A percentile compares a stretch with the other conserved stretches of the same genome.
Conservation (phyloP, 2,888 invertebrate genomes). For the Chouioia cunea region DNA sequence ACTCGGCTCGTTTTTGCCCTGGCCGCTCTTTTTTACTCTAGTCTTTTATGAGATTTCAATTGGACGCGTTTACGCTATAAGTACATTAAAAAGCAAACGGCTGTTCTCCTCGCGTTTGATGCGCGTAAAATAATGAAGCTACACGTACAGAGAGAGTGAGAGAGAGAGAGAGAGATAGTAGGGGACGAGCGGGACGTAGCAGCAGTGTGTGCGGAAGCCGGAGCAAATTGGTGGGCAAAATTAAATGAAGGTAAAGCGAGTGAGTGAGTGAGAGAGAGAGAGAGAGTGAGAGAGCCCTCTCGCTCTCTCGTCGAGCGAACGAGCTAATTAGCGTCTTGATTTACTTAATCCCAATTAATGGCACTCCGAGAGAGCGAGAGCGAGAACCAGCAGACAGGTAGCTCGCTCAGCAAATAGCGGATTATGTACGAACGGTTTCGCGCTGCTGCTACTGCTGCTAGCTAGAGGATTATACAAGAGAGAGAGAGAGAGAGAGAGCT, state of each 20-base stretch:
- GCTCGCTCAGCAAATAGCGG: slow-evolving; percentile 63
- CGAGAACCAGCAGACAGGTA: slow-evolving; percentile 48
- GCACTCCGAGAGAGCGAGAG: slow-evolving; percentile 48
- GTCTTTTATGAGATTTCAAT: slow-evolving; percentile 27
- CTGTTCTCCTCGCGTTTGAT: too few species aligned
- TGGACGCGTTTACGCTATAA: slow-evolving; percentile 12
- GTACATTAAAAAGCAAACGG: slow-evolving; percentile 21
- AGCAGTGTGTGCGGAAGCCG: slow-evolving; percentile 44
- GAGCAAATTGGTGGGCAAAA: slow-evolving; percentile 55
- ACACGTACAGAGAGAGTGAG: background rate
- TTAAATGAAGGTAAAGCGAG: slow-evolving; percentile 49
- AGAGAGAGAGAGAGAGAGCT: too few species aligned
- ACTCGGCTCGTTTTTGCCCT: background rate
- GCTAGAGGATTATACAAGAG: slow-evolving; percentile 15
- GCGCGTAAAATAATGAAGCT: slow-evolving; percentile 38
- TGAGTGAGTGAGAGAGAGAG: slow-evolving; percentile 48
- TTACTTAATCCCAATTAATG: slow-evolving; percentile 70
- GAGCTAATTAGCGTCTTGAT: slow-evolving; percentile 69
- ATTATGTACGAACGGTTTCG: slow-evolving; percentile 65
- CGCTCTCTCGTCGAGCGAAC: slow-evolving; percentile 52
- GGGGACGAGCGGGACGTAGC: slow-evolving; percentile 19
- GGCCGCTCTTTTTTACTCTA: background rate
- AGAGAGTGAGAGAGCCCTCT: slow-evolving; percentile 9
- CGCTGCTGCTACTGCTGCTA: slow-evolving; percentile 22
- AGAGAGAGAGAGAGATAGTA: slow-evolving; percentile 2